Evolutionary conservation across 1,140 invertebrate genomes (phyloP), one percentile per base, ranked within the genome.

Genomic region (Mercenaria mercenaria): DNA sequence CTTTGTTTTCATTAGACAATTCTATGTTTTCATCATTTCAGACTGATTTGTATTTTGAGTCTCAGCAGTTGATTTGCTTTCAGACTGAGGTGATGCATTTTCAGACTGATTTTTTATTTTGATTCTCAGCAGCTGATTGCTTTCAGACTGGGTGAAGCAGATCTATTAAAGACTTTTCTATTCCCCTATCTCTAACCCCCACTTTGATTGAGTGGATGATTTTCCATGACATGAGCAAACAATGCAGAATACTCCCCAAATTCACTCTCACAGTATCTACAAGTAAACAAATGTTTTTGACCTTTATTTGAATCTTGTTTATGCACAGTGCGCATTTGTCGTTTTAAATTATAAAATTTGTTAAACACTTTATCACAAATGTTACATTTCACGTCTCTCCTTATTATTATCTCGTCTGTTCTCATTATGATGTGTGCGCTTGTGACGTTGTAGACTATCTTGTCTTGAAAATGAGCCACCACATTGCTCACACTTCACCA

Each of bases 191-290:
- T 79, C 76, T 20, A 50, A n/a, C 76, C 76, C 23, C 76, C 76
- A 37, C 37, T 20, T 52, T 79, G 76, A 79, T 79, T 79, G n/a
- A 79, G 47, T 50, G 76, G 76, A 79, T 79, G 76, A 32, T 79
- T 79, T 52, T 79, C 41, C 13, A 8, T 52, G 11, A 79, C 76
- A 52, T 79, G 76, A 15, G 20, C 20, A 79, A 79, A 79, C 47
- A 79, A 79, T 52, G 10, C 39, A 23, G 13, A 6, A 79, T 79
- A 79, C 10, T 79, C 47, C 10, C 11, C 4, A 29, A 79, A 79
- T 15, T 79, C 76, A 11, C 76, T 47, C 11, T 50, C 39, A 52
- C 76, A 79, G n/a, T 79, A 41, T 18, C 76, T 20, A 52, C 76
- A 79, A 47, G 76, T 37, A 47, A 79, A 79, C 29, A 15, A 23